Conservation (phyloP, 2,888 invertebrate genomes). For the Nemotelus nigrinus region DNA sequence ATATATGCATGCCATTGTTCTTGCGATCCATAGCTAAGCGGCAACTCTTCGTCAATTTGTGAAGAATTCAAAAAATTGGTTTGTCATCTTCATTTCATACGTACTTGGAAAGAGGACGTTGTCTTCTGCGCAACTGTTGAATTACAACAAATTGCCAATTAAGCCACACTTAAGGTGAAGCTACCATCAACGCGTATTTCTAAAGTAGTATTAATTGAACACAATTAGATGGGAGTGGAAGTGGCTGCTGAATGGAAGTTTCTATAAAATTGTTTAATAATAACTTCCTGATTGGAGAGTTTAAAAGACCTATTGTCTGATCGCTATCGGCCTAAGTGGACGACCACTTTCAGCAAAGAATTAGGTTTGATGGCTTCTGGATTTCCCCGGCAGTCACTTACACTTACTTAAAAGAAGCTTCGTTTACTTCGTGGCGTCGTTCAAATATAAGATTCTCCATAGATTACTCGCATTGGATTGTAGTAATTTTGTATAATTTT, state of each 20-base stretch:
- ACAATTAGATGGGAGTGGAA: conserved; percentile 44
- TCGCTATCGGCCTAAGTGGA: conserved; percentile 40
- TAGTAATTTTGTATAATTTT: conserved; percentile 1
- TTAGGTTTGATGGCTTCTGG: conserved; percentile 35
- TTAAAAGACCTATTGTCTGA: conserved; percentile 41
- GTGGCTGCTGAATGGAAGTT: conserved; percentile 39
- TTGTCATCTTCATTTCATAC: conserved; percentile 25
- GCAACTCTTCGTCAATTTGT: background rate
- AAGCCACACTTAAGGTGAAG: conserved; percentile 33
- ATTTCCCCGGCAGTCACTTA: background rate
- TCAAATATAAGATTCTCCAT: background rate
- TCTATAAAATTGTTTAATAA: conserved; percentile 40
- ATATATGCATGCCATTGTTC: too few species aligned
- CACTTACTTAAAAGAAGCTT: too few species aligned
- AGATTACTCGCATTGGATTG: background rate
- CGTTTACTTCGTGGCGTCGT: background rate
- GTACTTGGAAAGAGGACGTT: background rate
- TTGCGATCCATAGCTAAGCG: background rate
- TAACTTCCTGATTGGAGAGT: conserved; percentile 43
- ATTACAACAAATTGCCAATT: conserved; percentile 42
- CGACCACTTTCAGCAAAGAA: conserved; percentile 24
- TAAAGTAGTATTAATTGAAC: conserved; percentile 34
- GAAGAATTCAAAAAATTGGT: conserved; percentile 8
- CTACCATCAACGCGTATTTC: conserved; percentile 3
- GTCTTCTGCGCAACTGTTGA: conserved; percentile 2